These are phyloP conservation scores for Brachionus asplanchnoidis DNA, from an alignment of 1,140 invertebrate genomes.

Conservation along the genomic window DNA sequence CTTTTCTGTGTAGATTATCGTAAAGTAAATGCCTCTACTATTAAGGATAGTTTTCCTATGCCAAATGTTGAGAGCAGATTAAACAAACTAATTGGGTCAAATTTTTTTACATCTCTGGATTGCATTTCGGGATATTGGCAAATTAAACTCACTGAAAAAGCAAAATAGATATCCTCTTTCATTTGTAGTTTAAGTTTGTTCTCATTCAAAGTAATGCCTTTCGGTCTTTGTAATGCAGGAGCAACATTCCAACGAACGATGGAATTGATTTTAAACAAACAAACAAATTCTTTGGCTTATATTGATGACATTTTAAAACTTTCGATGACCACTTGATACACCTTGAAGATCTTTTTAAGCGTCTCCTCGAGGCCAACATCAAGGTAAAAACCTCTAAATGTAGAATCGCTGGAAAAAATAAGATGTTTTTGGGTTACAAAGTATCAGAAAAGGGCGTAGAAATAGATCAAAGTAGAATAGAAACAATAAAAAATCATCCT, in stretches of 20 bases:
- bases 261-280: conserved; percentile 50
- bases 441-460: too few relatives aligned
- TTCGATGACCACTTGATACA: conserved; percentile 51
- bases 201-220: conserved; percentile 48
- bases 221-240: conserved; percentile 56
- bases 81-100: too few relatives aligned
- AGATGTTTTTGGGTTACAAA: too few relatives aligned
- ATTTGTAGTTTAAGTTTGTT: neutral
- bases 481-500: too few relatives aligned
- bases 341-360: conserved; percentile 50
- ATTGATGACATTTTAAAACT: conserved; percentile 60
- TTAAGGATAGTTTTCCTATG: too few relatives aligned
- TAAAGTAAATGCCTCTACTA: too few relatives aligned
- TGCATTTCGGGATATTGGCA: conserved; percentile 52
- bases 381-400: too few relatives aligned
- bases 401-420: too few relatives aligned
- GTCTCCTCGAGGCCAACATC: too few relatives aligned
- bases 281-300: conserved; percentile 48
- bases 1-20: too few relatives aligned
- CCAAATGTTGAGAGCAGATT: too few relatives aligned
- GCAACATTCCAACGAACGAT: conserved; percentile 59
- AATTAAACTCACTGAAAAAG: conserved; percentile 46
- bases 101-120: conserved; percentile 49
- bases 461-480: too few relatives aligned
- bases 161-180: conserved; percentile 46